Evolutionary conservation across 2,888 invertebrate genomes (phyloP).

Genomic region (Carabus problematicus): DNA sequence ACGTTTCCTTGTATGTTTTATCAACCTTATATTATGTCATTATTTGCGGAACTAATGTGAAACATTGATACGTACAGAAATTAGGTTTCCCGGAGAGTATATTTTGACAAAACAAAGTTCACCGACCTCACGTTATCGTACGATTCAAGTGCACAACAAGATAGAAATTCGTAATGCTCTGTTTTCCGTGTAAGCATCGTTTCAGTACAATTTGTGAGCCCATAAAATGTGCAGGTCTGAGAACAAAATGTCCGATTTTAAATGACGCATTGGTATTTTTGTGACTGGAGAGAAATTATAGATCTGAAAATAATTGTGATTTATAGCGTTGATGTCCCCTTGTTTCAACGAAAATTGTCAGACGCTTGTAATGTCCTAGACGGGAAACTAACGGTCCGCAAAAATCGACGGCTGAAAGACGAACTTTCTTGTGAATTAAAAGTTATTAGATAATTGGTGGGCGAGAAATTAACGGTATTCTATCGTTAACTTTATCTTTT

Average conservation of each 20-base stretch:
- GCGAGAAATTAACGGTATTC: too few species aligned
- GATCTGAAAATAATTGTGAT: conserved; percentile 23
- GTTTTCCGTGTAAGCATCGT: conserved; percentile 15
- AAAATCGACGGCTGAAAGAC: neutral
- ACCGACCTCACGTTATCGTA: neutral
- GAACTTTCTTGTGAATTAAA: too few species aligned
- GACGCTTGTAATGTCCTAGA: neutral
- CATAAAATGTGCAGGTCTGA: conserved; percentile 13
- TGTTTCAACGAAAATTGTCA: neutral
- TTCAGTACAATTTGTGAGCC: conserved; percentile 22
- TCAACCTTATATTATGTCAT: too few species aligned
- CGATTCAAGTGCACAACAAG: neutral
- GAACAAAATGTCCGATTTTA: conserved; percentile 10
- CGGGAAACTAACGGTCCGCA: neutral
- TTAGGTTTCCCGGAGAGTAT: too few species aligned
- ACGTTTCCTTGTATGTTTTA: too few species aligned
- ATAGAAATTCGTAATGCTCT: neutral
- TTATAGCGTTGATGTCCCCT: conserved; percentile 22
- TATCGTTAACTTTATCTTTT: too few species aligned
- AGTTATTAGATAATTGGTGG: too few species aligned
- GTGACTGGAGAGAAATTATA: conserved; percentile 3
- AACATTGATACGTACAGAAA: too few species aligned
- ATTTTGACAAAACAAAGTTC: neutral
- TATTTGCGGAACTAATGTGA: too few species aligned
- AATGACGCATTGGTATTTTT: conserved; percentile 19